Percentiles rank a stretch among this genome's conserved stretches.
These are phyloP conservation scores for Psettodes erumei DNA, from an alignment of 2,113 vertebrate genomes.

Conservation along the genomic window DNA sequence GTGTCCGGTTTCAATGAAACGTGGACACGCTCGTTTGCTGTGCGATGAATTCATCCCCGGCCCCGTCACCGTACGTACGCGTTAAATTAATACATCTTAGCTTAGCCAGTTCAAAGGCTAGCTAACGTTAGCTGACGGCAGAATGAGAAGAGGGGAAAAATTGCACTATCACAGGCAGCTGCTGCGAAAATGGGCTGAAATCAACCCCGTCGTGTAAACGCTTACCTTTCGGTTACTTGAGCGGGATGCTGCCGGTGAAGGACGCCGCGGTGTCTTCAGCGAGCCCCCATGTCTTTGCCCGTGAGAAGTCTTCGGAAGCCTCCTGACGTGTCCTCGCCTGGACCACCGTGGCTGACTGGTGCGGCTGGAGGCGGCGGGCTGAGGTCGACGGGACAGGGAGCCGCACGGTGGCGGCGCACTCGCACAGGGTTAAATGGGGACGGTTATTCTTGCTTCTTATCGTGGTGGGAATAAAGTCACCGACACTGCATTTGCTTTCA, in stretches of 20 bases:
- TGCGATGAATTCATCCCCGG: background rate
- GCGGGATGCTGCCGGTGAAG: conserved; percentile 28
- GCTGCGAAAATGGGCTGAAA: background rate
- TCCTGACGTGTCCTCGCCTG: conserved; percentile 70
- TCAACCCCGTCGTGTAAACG: background rate
- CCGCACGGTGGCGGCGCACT: conserved; percentile 37
- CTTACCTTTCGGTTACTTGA: conserved; percentile 60
- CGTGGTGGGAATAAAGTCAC: background rate
- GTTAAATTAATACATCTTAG: background rate
- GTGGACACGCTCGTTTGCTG: background rate
- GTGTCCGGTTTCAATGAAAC: background rate
- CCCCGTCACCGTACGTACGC: background rate
- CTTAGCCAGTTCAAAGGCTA: conserved; percentile 54
- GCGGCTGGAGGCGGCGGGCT: conserved; percentile 13
- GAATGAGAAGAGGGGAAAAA: background rate
- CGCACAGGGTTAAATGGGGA: background rate
- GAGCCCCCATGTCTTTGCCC: conserved; percentile 54
- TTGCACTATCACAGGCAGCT: conserved; percentile 10
- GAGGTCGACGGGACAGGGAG: conserved; percentile 48
- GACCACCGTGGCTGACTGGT: conserved; percentile 68
- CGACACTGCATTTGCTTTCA: background rate
- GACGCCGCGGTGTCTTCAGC: conserved; percentile 27
- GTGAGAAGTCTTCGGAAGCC: conserved; percentile 42
- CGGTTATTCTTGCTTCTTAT: background rate
- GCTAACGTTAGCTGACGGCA: conserved; percentile 62